These are phyloP conservation scores for Griposia aprilina DNA, from an alignment of 2,888 invertebrate genomes.

Conservation along the genomic window DNA sequence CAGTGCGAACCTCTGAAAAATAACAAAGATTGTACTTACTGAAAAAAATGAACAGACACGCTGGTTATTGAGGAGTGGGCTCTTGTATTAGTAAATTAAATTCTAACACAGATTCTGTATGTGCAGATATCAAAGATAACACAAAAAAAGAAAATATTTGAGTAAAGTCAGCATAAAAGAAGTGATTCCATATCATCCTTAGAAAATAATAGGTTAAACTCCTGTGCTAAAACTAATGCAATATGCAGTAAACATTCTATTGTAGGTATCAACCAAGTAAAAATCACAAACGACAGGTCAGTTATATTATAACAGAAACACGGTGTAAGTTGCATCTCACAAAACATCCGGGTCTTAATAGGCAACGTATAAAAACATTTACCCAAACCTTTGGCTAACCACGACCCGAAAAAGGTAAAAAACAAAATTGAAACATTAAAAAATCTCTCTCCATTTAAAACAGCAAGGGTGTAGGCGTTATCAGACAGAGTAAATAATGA, in stretches of 20 bases:
- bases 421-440: conserved; percentile 53
- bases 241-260: background rate
- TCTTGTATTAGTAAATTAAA: conserved; percentile 22
- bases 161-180: background rate
- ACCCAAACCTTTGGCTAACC: conserved; percentile 12
- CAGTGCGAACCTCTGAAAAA: conserved; percentile 70
- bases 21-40: conserved; percentile 66
- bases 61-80: conserved; percentile 54
- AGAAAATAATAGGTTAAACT: background rate
- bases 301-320: too few species aligned
- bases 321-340: background rate
- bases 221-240: background rate
- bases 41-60: conserved; percentile 65
- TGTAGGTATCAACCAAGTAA: background rate
- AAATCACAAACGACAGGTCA: background rate
- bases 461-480: conserved; percentile 64
- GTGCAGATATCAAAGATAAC: background rate
- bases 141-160: background rate
- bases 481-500: conserved; percentile 76
- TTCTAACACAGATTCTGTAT: background rate
- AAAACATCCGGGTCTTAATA: conserved; percentile 12
- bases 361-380: conserved; percentile 20
- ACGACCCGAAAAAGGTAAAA: conserved; percentile 19
- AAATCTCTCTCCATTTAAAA: conserved; percentile 60
- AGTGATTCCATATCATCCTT: background rate